Conservation (phyloP, 1,140 invertebrate genomes). For the Pinna nobilis region DNA sequence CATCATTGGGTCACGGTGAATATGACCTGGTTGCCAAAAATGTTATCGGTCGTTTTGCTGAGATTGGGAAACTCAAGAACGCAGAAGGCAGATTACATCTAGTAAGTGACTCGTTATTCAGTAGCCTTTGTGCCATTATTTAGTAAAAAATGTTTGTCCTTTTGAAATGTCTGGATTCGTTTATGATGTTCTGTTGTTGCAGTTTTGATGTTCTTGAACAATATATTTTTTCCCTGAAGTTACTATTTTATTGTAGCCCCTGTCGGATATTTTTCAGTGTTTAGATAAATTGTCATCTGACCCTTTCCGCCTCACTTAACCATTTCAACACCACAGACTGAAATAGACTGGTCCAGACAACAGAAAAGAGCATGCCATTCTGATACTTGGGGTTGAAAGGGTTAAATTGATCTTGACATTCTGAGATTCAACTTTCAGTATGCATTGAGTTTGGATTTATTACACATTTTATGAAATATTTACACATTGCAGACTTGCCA, state of each 20-base stretch:
- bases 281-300: not conserved
- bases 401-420: not conserved
- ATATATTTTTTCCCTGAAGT: not conserved
- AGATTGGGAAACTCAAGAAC: constrained; percentile 24
- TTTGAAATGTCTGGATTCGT: not conserved
- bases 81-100: constrained; percentile 43
- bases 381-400: no score
- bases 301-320: no score
- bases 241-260: not conserved
- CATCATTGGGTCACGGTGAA: not conserved
- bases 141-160: not conserved
- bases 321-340: no score
- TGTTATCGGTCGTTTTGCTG: constrained; percentile 24
- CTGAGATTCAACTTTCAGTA: not conserved
- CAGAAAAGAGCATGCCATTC: no score
- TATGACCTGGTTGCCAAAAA: constrained; percentile 18
- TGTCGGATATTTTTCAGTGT: not conserved
- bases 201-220: no score
- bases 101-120: constrained; percentile 15
- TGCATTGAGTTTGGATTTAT: no score
- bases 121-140: not conserved
- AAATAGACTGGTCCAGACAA: no score
- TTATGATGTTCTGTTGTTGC: not conserved
- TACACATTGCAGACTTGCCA: not conserved
- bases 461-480: not conserved